A percentile compares a stretch with the other conserved stretches of the same genome.
Evolutionary conservation across 2,113 vertebrate species (phyloP).

Genomic region (Tragelaphus imberbis): DNA sequence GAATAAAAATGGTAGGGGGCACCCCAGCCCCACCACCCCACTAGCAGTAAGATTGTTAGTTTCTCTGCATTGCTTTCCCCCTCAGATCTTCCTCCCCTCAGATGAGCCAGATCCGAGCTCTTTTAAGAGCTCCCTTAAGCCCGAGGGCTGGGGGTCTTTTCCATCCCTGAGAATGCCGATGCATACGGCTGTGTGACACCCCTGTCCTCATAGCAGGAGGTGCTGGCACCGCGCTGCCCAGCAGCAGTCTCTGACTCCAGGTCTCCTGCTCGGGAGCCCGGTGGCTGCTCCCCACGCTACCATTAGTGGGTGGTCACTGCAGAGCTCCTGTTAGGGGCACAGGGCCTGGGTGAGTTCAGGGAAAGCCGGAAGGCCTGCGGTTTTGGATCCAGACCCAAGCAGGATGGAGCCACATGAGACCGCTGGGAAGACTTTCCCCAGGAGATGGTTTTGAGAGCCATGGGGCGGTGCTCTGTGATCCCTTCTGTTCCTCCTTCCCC

Average conservation of each 20-base stretch:
- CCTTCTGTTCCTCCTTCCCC: too few relatives aligned
- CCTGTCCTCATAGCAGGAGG: neutral
- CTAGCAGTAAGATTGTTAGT: neutral
- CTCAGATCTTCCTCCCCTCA: neutral
- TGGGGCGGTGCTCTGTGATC: neutral
- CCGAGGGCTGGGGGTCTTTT: neutral
- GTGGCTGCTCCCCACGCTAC: neutral
- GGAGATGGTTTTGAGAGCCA: neutral
- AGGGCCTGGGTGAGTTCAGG: neutral
- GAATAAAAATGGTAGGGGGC: neutral
- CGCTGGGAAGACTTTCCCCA: neutral
- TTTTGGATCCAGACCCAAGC: neutral
- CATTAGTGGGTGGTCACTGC: neutral
- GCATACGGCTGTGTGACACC: neutral
- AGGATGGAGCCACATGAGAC: accelerated
- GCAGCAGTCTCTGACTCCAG: accelerated
- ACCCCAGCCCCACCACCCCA: neutral
- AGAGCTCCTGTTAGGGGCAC: neutral
- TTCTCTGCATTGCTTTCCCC: neutral
- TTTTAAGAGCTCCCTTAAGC: neutral
- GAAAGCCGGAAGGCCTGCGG: neutral
- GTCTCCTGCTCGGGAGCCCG: accelerated
- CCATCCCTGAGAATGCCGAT: accelerated
- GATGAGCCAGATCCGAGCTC: neutral
- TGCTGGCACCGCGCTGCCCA: neutral